Evolutionary conservation across 2,113 vertebrate species (phyloP), one percentile per base, ranked within the genome.

Genomic region (Dicaeum eximium): DNA sequence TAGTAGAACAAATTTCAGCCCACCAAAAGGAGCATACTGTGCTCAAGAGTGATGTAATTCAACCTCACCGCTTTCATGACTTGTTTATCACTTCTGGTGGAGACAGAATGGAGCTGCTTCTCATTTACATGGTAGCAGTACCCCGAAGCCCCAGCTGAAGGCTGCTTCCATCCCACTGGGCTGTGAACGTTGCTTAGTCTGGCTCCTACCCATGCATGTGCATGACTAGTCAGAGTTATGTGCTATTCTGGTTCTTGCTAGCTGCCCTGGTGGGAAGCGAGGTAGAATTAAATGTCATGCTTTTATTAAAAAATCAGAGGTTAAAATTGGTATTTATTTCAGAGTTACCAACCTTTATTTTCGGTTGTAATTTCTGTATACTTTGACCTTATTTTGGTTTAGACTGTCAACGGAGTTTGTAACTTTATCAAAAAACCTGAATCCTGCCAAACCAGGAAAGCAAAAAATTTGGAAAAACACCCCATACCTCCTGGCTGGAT

Each of bases 311-410:
- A 81, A 81, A 70, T 10, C 35, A 51, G 56, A 81, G 27, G 22
- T 45, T 58, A 88, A 80, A 82, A 65, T 2, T 33, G 24, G 13
- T 64, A 60, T 66, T 95, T 92, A 42, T 86, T 82, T 88, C 48
- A 71, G 44, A 42, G 35, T 15, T 85, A 30, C 13, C 40, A 85
- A 37, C 9, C 15, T 79, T 67, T 60, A 64, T 44, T 87, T 90
- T 14, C 30, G 60, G 27, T 40, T 71, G 71, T 7, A 74, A 35
- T 75, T 79, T 79, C 51, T 78, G 23, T 54, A 19, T 78, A n/a
- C 11, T 42, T 87, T 42, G 44, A 81, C 21, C 44, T 82, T 64
- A 51, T 67, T 90, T 79, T 90, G 37, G 53, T 71, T 90, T 79
- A 79, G 48, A 50, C 51, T 64, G 57, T 58, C 44, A 85, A 51